A percentile compares a stretch with the other conserved stretches of the same genome.
These are phyloP conservation scores for Mesocentrotus franciscanus DNA, from an alignment of 53 echinoderm and acorn worm genomes.

Conservation along the genomic window DNA sequence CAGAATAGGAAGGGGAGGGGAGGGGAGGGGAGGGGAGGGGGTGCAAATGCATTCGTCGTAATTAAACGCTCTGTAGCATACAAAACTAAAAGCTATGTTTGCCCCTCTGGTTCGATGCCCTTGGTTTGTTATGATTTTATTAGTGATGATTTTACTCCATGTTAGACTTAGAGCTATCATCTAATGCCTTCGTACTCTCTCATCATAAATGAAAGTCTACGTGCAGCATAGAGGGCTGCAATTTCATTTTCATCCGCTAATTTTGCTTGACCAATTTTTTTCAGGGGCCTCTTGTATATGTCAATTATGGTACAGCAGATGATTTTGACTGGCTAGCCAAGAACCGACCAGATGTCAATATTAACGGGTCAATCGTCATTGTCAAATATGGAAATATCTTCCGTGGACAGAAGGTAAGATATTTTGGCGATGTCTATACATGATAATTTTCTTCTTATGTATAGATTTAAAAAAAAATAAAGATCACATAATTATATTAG, in stretches of 20 bases:
- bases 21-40: too few species aligned
- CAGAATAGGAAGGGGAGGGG: too few species aligned
- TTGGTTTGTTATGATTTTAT: neutral
- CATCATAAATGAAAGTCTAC: neutral
- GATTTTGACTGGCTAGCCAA: slow-evolving; percentile 80
- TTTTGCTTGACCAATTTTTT: neutral
- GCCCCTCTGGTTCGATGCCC: neutral
- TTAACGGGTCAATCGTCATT: slow-evolving; percentile 85
- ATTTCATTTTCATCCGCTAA: neutral
- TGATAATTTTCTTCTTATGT: neutral
- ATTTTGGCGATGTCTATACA: neutral
- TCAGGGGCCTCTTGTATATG: slow-evolving; percentile 93
- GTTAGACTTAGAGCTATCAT: neutral
- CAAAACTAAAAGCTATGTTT: neutral
- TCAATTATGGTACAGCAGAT: slow-evolving; percentile 85
- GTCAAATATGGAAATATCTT: slow-evolving; percentile 87
- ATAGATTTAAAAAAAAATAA: neutral
- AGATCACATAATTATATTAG: too few species aligned
- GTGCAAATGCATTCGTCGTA: neutral
- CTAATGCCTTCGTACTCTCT: neutral
- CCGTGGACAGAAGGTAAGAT: slow-evolving; percentile 89
- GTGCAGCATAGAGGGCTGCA: neutral
- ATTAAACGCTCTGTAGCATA: neutral
- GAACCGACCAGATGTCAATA: slow-evolving; percentile 69
- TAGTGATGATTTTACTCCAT: neutral